Percentiles rank a stretch among this genome's conserved stretches.
These are phyloP conservation scores for Tetanocera ferruginea DNA, from an alignment of 2,888 invertebrate genomes.

Conservation along the genomic window DNA sequence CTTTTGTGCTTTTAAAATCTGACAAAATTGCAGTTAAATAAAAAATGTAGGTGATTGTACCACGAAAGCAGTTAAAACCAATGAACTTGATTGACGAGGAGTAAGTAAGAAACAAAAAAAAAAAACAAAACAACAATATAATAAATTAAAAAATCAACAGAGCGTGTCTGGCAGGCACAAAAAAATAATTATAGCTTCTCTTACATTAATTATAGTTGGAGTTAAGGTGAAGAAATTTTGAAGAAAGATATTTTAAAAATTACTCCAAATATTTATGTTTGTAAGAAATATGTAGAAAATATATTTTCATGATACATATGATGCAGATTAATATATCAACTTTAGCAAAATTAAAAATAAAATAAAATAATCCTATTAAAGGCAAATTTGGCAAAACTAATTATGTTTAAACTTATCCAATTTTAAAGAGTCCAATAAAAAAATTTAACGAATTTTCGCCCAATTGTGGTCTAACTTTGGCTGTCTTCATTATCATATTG, in stretches of 20 bases:
- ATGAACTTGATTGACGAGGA: conserved; percentile 23
- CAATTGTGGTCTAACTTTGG: no score
- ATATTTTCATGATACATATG: background rate
- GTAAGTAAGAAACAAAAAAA: background rate
- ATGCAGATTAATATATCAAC: no score
- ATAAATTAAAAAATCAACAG: background rate
- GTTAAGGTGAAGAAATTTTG: background rate
- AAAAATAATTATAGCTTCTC: conserved; percentile 18
- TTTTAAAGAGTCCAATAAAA: no score
- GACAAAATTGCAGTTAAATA: background rate
- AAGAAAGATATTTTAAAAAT: background rate
- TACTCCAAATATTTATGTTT: background rate
- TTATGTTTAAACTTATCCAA: no score
- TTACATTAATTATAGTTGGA: background rate
- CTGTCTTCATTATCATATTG: no score
- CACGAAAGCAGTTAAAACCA: conserved; percentile 15
- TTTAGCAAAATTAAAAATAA: no score
- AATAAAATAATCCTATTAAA: no score
- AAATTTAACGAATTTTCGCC: no score
- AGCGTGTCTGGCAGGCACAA: background rate
- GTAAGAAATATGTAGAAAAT: background rate
- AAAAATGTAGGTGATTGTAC: conserved; percentile 24
- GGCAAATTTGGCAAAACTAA: no score
- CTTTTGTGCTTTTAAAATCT: background rate
- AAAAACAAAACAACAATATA: background rate